These are phyloP conservation scores for Thumatha senex DNA, from an alignment of 2,888 invertebrate genomes.

Conservation along the genomic window DNA sequence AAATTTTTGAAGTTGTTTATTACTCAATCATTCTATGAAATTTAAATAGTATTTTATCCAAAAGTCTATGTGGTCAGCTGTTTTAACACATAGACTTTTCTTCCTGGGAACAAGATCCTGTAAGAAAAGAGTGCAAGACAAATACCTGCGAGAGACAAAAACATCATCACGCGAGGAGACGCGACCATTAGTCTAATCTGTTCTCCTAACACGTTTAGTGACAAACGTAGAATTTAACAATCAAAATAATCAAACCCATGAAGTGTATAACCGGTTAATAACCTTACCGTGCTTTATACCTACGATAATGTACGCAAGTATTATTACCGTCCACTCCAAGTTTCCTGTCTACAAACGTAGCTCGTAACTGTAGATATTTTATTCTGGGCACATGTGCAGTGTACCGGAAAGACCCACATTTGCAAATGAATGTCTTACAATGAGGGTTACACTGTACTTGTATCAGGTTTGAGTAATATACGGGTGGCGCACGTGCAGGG, in stretches of 20 bases:
- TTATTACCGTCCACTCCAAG: not conserved
- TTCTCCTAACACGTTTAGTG: too few relatives aligned
- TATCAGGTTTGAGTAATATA: not conserved
- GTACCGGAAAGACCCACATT: constrained; percentile 45
- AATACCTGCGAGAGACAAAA: too few relatives aligned
- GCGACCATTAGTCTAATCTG: too few relatives aligned
- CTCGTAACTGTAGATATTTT: not conserved
- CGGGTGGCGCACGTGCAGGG: constrained; percentile 3
- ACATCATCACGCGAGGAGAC: too few relatives aligned
- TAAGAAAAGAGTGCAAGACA: too few relatives aligned
- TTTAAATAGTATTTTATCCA: too few relatives aligned
- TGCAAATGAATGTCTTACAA: constrained; percentile 37
- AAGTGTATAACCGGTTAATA: not conserved
- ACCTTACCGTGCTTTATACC: too few relatives aligned
- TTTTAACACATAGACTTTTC: too few relatives aligned
- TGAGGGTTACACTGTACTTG: constrained; percentile 25
- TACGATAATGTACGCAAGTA: not conserved
- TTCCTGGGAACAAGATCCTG: too few relatives aligned
- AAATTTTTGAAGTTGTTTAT: too few relatives aligned
- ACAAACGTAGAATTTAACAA: not conserved
- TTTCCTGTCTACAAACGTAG: not conserved
- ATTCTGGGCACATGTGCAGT: constrained; percentile 26
- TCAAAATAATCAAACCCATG: not conserved
- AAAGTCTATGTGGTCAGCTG: too few relatives aligned
- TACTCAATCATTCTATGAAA: too few relatives aligned